Conservation (phyloP, 2,113 vertebrate species). For the Lucifuga dentata region DNA sequence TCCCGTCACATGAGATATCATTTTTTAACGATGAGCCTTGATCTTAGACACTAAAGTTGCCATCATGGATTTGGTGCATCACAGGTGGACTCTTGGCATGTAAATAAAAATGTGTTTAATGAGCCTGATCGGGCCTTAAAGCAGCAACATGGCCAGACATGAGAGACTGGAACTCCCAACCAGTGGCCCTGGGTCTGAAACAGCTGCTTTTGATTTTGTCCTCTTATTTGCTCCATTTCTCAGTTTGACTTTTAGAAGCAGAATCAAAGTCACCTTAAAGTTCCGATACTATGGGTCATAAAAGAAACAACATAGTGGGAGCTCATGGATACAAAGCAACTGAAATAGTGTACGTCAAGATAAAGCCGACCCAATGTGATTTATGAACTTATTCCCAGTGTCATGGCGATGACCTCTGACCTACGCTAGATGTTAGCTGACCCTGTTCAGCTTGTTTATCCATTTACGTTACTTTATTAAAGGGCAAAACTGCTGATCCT, state of each 20-base stretch:
- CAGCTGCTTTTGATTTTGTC: constrained; percentile 71
- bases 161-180: constrained; percentile 46
- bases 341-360: neutral
- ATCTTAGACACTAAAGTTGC: constrained; percentile 42
- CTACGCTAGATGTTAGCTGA: neutral
- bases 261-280: constrained; percentile 37
- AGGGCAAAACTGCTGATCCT: neutral
- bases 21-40: constrained; percentile 44
- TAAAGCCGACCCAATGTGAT: neutral
- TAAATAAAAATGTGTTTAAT: constrained; percentile 66
- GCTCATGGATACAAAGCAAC: constrained; percentile 2
- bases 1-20: neutral
- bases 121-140: constrained; percentile 47
- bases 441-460: constrained; percentile 1
- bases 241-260: constrained; percentile 48
- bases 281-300: constrained; percentile 20
- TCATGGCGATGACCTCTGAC: constrained; percentile 18
- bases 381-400: neutral
- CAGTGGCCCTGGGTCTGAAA: constrained; percentile 35
- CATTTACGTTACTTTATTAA: constrained; percentile 7
- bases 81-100: constrained; percentile 63
- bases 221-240: constrained; percentile 60
- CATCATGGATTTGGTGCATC: constrained; percentile 43
- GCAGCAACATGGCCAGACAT: constrained; percentile 39
- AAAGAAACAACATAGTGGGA: constrained; percentile 31